These are phyloP conservation scores for Brevimyrus niger DNA, from an alignment of 2,113 vertebrate genomes.

Conservation along the genomic window DNA sequence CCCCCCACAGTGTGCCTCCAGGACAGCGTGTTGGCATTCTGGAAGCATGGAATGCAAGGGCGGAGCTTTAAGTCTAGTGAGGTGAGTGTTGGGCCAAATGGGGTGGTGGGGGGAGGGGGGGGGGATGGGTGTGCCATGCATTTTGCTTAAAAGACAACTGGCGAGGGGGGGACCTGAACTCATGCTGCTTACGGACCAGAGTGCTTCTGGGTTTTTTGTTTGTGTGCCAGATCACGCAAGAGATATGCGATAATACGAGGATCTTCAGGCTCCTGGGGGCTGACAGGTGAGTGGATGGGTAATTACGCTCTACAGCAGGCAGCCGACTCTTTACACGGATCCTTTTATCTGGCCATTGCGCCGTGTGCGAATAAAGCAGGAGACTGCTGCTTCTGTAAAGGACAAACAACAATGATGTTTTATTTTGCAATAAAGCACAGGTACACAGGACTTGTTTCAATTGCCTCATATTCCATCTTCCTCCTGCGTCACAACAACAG, in stretches of 20 bases:
- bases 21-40: conserved; percentile 74
- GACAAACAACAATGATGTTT: neutral
- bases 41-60: conserved; percentile 77
- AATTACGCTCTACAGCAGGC: neutral
- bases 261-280: conserved; percentile 77
- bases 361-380: neutral
- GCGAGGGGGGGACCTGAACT: neutral
- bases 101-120: neutral
- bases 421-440: neutral
- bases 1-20: conserved; percentile 66
- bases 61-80: conserved; percentile 71
- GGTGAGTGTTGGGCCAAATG: neutral
- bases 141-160: neutral
- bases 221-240: conserved; percentile 67
- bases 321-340: neutral
- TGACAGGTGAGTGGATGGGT: conserved; percentile 67
- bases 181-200: neutral
- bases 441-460: neutral
- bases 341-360: neutral
- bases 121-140: neutral
- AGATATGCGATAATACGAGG: conserved; percentile 74
- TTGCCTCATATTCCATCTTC: neutral
- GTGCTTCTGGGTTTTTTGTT: conserved; percentile 21
- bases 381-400: neutral
- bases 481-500: neutral